Percentiles rank a stretch among this genome's conserved stretches.
Conservation (phyloP, 2,113 vertebrate genomes). For the Myotis yumanensis region DNA sequence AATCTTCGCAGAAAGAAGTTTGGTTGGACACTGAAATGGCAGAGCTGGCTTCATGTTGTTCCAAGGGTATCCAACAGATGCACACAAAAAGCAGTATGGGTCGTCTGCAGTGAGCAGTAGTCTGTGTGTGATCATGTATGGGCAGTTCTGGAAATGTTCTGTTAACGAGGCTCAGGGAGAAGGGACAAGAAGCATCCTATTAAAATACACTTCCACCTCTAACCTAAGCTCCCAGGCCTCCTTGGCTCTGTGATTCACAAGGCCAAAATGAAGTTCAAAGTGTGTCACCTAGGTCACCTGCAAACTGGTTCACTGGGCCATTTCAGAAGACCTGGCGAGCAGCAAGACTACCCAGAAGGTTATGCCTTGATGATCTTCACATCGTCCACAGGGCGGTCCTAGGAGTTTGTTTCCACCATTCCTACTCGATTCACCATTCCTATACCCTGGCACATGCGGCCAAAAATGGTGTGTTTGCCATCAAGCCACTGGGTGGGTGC, state of each 20-base stretch:
- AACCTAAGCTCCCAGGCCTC: slow-evolving; percentile 1
- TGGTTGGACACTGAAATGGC: not conserved
- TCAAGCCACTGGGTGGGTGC: slow-evolving; percentile 95
- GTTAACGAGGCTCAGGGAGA: not conserved
- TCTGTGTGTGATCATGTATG: not conserved
- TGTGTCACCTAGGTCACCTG: not conserved
- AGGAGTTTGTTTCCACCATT: slow-evolving; percentile 95
- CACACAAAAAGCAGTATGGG: not conserved
- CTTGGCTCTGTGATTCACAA: not conserved
- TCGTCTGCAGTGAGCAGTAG: not conserved
- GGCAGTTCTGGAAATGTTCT: not conserved
- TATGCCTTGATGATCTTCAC: slow-evolving; percentile 91
- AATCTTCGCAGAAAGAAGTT: slow-evolving; percentile 16
- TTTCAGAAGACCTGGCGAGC: not conserved
- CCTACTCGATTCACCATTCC: slow-evolving; percentile 92
- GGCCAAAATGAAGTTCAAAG: not conserved
- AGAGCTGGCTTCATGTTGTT: not conserved
- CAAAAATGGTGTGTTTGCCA: slow-evolving; percentile 96
- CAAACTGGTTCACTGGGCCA: not conserved
- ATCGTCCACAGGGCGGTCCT: slow-evolving; percentile 93
- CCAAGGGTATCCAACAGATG: not conserved
- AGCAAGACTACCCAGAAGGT: slow-evolving; percentile 81
- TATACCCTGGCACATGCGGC: slow-evolving; percentile 92
- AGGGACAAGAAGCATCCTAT: not conserved
- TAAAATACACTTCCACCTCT: not conserved